A percentile compares a stretch with the other conserved stretches of the same genome.
phyloP scores from a whole-genome alignment of 92 coral and sea anemone species.

The Palythoa grandis region DNA sequence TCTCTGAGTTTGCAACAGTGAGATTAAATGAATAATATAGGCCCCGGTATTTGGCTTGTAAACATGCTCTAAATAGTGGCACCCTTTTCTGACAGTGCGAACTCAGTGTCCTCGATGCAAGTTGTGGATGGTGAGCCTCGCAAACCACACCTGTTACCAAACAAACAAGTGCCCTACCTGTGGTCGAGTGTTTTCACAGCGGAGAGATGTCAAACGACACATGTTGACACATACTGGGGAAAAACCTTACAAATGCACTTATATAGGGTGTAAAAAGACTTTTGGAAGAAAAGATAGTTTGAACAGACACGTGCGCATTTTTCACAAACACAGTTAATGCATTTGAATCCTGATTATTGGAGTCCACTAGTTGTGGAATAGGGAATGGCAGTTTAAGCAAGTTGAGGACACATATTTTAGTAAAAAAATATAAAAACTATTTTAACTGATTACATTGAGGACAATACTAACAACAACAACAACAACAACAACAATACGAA shows the following conservation, averaged over 20 bases:
- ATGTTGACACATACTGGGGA: conserved; percentile 42
- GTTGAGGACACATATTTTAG: too few species aligned
- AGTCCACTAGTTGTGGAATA: not conserved
- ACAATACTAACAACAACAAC: too few species aligned
- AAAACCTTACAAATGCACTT: conserved; percentile 37
- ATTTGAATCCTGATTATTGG: not conserved
- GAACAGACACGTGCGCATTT: conserved; percentile 30
- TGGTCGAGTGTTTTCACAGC: conserved; percentile 19
- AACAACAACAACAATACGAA: too few species aligned
- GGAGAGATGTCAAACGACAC: conserved; percentile 28
- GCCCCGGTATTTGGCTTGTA: not conserved
- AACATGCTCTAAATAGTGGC: conserved; percentile 8
- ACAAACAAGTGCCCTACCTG: conserved; percentile 18
- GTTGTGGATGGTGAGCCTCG: conserved; percentile 2
- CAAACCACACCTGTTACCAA: conserved; percentile 15
- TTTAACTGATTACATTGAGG: too few species aligned
- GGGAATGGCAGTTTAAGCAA: too few species aligned
- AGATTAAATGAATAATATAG: not conserved
- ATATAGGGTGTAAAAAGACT: conserved; percentile 13
- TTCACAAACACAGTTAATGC: conserved; percentile 1
- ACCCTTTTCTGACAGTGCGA: conserved; percentile 40
- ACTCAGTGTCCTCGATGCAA: conserved; percentile 12
- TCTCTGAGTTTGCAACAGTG: not conserved
- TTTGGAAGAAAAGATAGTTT: conserved; percentile 47
- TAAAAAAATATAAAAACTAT: too few species aligned